These are phyloP conservation scores for Hypotaenidia okinawae DNA, from an alignment of 2,797 vertebrate genomes.

Conservation along the genomic window DNA sequence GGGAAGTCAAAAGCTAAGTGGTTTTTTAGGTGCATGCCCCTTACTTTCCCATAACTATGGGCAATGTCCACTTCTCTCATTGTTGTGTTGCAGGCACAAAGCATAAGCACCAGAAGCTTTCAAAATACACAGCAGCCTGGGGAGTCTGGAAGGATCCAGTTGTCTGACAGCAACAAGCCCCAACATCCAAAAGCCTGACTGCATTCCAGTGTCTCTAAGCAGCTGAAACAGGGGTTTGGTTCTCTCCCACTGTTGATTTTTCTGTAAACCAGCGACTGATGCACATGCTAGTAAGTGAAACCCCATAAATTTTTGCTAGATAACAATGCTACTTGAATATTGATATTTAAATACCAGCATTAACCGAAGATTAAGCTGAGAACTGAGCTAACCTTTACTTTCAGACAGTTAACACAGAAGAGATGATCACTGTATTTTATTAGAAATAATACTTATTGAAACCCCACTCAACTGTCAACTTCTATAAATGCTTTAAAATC, in stretches of 20 bases:
- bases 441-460: not conserved
- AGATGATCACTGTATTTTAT: not conserved
- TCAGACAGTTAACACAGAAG: not conserved
- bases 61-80: not conserved
- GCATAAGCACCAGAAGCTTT: not conserved
- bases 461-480: not conserved
- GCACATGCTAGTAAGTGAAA: not conserved
- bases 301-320: not conserved
- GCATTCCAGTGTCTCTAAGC: not conserved
- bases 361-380: not conserved
- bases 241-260: not conserved
- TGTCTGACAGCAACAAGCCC: not conserved
- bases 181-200: not conserved
- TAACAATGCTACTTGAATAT: not conserved
- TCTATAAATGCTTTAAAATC: not conserved
- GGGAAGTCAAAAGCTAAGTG: accelerated
- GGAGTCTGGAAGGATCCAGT: not conserved
- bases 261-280: not conserved
- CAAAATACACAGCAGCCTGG: not conserved
- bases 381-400: not conserved
- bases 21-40: accelerated
- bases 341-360: not conserved
- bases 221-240: not conserved
- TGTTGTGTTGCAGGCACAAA: not conserved
- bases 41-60: accelerated